Conservation (phyloP, 2,888 invertebrate genomes). For the Neria commutata region DNA sequence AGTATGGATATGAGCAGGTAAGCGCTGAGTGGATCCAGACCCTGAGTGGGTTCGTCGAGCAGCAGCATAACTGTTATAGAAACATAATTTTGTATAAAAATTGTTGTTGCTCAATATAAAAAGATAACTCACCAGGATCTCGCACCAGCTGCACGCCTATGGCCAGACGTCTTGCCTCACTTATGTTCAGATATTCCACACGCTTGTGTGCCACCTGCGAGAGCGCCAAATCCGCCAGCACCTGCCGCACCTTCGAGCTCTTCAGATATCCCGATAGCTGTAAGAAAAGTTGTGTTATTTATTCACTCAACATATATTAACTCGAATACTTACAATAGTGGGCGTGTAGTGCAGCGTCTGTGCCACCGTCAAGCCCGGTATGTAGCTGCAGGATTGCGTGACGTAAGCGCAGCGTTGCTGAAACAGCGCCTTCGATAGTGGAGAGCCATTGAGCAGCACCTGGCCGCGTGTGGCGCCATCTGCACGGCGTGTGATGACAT, state of each 20-base stretch:
- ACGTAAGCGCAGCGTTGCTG: conserved; percentile 88
- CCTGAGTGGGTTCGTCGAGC: conserved; percentile 93
- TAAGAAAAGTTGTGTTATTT: no score
- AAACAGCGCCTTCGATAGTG: conserved; percentile 80
- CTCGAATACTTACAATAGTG: conserved; percentile 68
- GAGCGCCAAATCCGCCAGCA: conserved; percentile 90
- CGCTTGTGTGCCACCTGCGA: conserved; percentile 87
- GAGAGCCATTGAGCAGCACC: conserved; percentile 85
- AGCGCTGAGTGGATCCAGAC: conserved; percentile 92
- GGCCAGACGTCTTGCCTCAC: conserved; percentile 87
- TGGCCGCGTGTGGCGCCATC: conserved; percentile 85
- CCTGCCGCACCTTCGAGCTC: conserved; percentile 86
- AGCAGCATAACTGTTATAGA: conserved; percentile 74
- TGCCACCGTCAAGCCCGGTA: conserved; percentile 86
- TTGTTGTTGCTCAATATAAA: background rate
- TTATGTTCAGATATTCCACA: conserved; percentile 82
- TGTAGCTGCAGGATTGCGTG: conserved; percentile 81
- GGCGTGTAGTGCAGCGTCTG: conserved; percentile 84
- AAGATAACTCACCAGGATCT: conserved; percentile 76
- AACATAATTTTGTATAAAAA: background rate
- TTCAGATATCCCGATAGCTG: conserved; percentile 78
- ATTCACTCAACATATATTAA: background rate
- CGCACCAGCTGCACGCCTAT: conserved; percentile 92
- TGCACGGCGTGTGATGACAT: conserved; percentile 85
- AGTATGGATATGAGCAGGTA: conserved; percentile 93